These are phyloP conservation scores for Tachypleus tridentatus DNA, from an alignment of 1,140 invertebrate species.

Conservation along the genomic window DNA sequence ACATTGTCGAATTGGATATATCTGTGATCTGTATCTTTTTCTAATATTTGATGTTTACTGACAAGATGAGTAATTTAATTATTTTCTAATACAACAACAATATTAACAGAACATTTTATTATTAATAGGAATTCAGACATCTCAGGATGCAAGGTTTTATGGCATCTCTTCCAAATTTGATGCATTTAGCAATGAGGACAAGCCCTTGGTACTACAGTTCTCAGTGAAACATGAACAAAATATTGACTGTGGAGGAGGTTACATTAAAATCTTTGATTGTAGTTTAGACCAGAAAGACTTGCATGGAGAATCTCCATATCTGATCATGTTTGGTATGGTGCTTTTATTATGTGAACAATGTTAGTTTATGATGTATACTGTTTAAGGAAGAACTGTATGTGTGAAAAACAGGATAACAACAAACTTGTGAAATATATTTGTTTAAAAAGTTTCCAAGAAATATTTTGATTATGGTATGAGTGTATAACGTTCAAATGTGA, in stretches of 20 bases:
- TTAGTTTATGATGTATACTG: too few relatives aligned
- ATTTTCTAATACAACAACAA: too few relatives aligned
- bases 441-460: too few relatives aligned
- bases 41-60: too few relatives aligned
- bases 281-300: conserved; percentile 78
- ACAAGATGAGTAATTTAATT: too few relatives aligned
- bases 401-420: background rate
- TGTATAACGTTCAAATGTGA: too few relatives aligned
- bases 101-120: too few relatives aligned
- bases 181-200: conserved; percentile 84
- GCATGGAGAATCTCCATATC: conserved; percentile 92
- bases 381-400: background rate
- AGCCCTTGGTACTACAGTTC: conserved; percentile 67
- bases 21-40: too few relatives aligned
- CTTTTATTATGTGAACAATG: background rate
- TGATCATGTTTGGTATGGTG: conserved; percentile 85
- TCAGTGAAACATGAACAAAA: conserved; percentile 98
- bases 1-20: too few relatives aligned
- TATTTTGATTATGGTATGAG: too few relatives aligned
- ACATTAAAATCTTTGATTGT: conserved; percentile 90
- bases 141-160: conserved; percentile 95
- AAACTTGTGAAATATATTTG: background rate
- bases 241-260: conserved; percentile 99
- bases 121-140: conserved; percentile 70
- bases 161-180: conserved; percentile 83